Percentiles rank a stretch among this genome's conserved stretches.
These are phyloP conservation scores for Bombus confusus DNA, from an alignment of 1,140 invertebrate genomes.

Conservation along the genomic window DNA sequence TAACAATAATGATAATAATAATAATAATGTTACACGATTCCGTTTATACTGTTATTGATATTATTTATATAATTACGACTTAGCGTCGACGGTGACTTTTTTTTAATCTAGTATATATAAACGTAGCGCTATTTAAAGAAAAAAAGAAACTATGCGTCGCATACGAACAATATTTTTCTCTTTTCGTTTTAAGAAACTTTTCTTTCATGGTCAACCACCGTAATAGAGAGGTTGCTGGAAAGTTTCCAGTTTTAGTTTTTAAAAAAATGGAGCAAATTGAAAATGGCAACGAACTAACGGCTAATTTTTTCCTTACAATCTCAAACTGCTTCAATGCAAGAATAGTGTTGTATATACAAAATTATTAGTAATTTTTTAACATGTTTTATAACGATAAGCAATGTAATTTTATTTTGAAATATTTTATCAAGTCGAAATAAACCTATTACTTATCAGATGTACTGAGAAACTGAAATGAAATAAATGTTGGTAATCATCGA, in stretches of 20 bases:
- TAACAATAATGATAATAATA: not conserved
- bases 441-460: slow-evolving; percentile 25
- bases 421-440: slow-evolving; percentile 13
- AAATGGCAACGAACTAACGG: slow-evolving; percentile 31
- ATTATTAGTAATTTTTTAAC: slow-evolving; percentile 38
- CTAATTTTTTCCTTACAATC: not conserved
- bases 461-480: slow-evolving; percentile 26
- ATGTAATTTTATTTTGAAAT: slow-evolving; percentile 42
- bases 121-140: not conserved
- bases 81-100: not conserved
- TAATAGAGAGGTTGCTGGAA: too few species aligned
- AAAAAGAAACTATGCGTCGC: not conserved
- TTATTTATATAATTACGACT: slow-evolving; percentile 14
- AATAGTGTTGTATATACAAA: slow-evolving; percentile 39
- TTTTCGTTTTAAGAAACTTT: not conserved
- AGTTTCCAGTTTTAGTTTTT: not conserved
- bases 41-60: slow-evolving; percentile 9
- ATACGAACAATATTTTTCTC: not conserved
- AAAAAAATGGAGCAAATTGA: not conserved
- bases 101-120: not conserved
- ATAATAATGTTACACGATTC: slow-evolving; percentile 11
- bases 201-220: not conserved
- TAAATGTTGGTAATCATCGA: slow-evolving; percentile 41
- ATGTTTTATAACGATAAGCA: slow-evolving; percentile 25
- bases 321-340: not conserved